Base-by-base conservation (phyloP, 2,888 invertebrate species). In the Acanthosepion lycidas region DNA sequence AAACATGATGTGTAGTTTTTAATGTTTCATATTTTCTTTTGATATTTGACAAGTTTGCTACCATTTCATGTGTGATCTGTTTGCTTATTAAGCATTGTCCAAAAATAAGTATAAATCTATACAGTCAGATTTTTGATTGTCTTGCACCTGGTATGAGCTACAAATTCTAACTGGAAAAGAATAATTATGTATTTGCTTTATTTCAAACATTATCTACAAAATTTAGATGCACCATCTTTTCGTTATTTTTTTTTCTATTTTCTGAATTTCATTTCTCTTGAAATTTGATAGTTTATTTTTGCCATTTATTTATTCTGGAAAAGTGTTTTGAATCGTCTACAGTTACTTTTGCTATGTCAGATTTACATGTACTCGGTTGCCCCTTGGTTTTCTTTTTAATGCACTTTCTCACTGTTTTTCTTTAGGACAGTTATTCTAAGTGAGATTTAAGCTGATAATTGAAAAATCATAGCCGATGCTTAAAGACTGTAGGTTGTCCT, bases 21-120 rank as follows among this genome's bases (percentile, higher is more conserved):
- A 78, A 78, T 78, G 78, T 78, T 78, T n/a, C 78, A 78, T n/a
- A 33, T n/a, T 78, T 78, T 78, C 78, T 78, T 78, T 78, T 78
- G 78, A 78, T 78, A 78, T 78, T 78, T 78, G 78, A 78, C n/a
- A n/a, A 78, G 78, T 78, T 64, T 78, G 12, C n/a, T n/a, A 33
- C 78, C 78, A 78, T 78, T 78, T 78, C 42, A 42, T 59, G 59
- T 59, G 59, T 59, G 23, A 23, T 59, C 5, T 59, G 23, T 59
- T 59, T 59, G 59, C 23, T 59, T 59, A 59, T 59, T 59, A 59
- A 59, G 59, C 59, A 59, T 59, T 59, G 59, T 59, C 26, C 23
- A 59, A 26, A 59, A 59, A 55, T 55, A 59, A 59, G 59, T 59
- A 59, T 23, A 59, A 59, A 59, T 59, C 23, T 59, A 59, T 23